These are phyloP conservation scores for Plecotus auritus DNA, from an alignment of 2,113 vertebrate species.

Conservation along the genomic window DNA sequence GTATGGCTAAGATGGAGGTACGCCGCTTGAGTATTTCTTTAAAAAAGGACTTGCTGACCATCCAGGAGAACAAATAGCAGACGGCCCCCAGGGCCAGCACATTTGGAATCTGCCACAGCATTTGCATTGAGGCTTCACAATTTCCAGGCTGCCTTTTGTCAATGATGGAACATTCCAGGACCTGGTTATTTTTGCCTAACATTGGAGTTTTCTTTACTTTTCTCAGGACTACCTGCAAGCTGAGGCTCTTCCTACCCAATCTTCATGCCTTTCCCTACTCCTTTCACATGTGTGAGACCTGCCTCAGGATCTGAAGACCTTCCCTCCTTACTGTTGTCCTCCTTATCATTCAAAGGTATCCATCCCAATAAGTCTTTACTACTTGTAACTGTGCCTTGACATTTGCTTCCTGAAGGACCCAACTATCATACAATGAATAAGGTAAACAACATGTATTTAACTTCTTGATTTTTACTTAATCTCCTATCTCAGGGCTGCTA, in stretches of 20 bases:
- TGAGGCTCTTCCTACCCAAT: not conserved
- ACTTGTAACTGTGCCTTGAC: not conserved
- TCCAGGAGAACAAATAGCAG: accelerated
- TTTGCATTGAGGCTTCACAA: not conserved
- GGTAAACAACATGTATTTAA: not conserved
- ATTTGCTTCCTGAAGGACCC: not conserved
- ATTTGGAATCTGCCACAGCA: not conserved
- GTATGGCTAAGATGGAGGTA: not conserved
- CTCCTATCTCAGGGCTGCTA: not conserved
- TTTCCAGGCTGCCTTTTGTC: not conserved
- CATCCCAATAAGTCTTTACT: not conserved
- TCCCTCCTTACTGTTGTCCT: not conserved
- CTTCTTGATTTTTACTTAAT: not conserved
- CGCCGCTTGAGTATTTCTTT: not conserved
- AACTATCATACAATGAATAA: not conserved
- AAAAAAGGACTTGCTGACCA: not conserved
- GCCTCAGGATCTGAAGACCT: not conserved
- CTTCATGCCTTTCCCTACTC: not conserved
- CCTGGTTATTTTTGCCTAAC: not conserved
- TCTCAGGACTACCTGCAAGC: not conserved
- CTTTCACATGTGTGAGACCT: not conserved
- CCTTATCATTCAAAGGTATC: not conserved
- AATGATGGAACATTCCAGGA: not conserved
- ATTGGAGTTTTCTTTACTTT: not conserved
- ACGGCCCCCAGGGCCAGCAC: not conserved